Evolutionary conservation across 2,797 vertebrate genomes (phyloP).

Genomic region (Ammospiza maritima): DNA sequence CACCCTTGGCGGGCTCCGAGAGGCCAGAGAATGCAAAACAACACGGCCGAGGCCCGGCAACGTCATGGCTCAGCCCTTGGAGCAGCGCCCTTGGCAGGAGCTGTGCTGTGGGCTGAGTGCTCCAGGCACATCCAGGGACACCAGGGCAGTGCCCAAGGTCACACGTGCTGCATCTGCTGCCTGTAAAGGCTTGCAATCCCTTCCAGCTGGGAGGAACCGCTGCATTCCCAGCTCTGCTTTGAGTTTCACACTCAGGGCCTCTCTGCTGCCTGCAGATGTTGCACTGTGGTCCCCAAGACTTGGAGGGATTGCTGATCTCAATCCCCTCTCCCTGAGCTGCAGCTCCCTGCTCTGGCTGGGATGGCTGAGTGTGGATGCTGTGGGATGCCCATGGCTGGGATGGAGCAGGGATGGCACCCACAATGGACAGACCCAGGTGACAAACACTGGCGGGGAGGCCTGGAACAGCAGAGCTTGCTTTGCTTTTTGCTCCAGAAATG

Average conservation of each 20-base stretch:
- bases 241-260: fast-evolving
- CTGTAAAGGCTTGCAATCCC: fast-evolving
- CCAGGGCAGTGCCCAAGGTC: not conserved
- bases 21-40: not conserved
- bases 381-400: fast-evolving
- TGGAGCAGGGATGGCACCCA: fast-evolving
- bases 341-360: fast-evolving
- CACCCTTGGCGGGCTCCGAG: not conserved
- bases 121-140: fast-evolving
- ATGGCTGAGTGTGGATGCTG: fast-evolving
- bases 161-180: fast-evolving
- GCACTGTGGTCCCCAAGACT: fast-evolving
- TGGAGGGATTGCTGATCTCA: fast-evolving
- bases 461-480: not conserved
- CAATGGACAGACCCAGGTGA: not conserved
- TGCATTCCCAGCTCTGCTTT: fast-evolving
- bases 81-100: not conserved
- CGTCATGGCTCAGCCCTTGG: not conserved
- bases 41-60: not conserved
- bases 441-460: not conserved
- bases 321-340: not conserved
- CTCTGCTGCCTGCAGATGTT: not conserved
- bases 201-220: fast-evolving
- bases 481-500: not conserved
- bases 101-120: not conserved